Evolutionary conservation across 2,888 invertebrate species (phyloP).

Genomic region (Apamea crenata): DNA sequence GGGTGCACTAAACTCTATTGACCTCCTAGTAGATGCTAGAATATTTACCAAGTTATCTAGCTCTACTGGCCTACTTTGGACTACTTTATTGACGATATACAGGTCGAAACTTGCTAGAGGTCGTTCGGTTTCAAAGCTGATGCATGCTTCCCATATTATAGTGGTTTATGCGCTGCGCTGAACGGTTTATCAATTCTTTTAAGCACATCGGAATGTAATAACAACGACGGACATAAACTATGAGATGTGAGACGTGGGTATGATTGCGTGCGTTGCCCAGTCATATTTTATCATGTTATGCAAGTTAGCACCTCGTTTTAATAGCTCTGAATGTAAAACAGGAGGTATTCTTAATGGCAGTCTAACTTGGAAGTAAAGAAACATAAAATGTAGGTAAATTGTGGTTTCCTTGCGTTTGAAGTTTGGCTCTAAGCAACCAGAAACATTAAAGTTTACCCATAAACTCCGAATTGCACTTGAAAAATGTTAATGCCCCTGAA

Average conservation of each 20-base stretch:
- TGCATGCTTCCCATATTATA: background rate
- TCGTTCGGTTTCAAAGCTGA: background rate
- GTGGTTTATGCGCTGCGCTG: background rate
- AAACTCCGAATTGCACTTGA: conserved; percentile 31
- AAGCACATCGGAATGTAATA: conserved; percentile 17
- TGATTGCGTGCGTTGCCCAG: conserved; percentile 13
- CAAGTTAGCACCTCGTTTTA: conserved; percentile 37
- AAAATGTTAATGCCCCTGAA: conserved; percentile 15
- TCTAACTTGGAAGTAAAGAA: conserved; percentile 16
- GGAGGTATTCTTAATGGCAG: conserved; percentile 1
- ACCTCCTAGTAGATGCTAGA: conserved; percentile 5
- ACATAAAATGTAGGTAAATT: conserved; percentile 27
- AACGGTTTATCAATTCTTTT: background rate
- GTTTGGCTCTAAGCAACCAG: background rate
- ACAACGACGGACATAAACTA: background rate
- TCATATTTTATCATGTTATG: conserved; percentile 35
- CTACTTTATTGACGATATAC: background rate
- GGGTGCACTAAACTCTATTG: conserved; percentile 20
- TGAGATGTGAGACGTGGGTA: conserved; percentile 17
- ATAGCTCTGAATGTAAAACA: conserved; percentile 32
- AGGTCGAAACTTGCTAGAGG: background rate
- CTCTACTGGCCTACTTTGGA: background rate
- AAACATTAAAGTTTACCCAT: conserved; percentile 12
- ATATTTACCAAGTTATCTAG: conserved; percentile 20
- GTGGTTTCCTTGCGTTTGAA: conserved; percentile 33